Evolutionary conservation across 2,113 vertebrate species (phyloP).

Genomic region (Sorex araneus): DNA sequence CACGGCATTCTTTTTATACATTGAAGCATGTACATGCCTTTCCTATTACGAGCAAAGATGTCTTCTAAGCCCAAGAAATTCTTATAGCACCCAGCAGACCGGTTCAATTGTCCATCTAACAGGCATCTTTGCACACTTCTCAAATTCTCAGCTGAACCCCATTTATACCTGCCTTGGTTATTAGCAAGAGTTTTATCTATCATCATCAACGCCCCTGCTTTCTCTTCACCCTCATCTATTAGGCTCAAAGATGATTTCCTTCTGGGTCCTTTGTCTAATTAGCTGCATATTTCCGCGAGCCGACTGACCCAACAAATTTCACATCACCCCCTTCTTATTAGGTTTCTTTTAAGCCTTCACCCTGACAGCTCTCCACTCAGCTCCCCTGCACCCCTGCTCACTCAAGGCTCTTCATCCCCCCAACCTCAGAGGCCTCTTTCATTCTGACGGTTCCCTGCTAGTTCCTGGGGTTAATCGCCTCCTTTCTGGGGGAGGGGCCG

Average conservation of each 20-base stretch:
- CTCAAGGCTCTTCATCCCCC: too few relatives aligned
- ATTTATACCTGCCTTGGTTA: conserved; percentile 64
- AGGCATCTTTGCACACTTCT: background rate
- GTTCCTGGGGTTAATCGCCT: conserved; percentile 42
- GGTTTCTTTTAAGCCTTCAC: conserved; percentile 15
- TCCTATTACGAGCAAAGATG: conserved; percentile 29
- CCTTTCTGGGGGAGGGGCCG: background rate
- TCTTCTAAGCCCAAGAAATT: conserved; percentile 26
- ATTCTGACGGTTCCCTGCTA: background rate
- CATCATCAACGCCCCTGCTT: conserved; percentile 14
- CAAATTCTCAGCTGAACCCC: conserved; percentile 39
- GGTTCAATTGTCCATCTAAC: background rate
- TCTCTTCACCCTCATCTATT: background rate
- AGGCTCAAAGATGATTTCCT: conserved; percentile 44
- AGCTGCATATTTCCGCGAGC: conserved; percentile 79
- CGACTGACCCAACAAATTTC: conserved; percentile 77
- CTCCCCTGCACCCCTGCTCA: background rate
- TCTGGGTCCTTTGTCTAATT: conserved; percentile 71
- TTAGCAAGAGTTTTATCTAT: background rate
- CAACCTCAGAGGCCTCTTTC: background rate
- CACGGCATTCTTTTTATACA: conserved; percentile 34
- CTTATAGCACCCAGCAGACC: background rate
- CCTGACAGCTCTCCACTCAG: background rate
- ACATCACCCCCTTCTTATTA: conserved; percentile 58
- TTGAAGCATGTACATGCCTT: background rate